Evolutionary conservation across 2,888 invertebrate species (phyloP).

Genomic region (Sylvicola cinctus): DNA sequence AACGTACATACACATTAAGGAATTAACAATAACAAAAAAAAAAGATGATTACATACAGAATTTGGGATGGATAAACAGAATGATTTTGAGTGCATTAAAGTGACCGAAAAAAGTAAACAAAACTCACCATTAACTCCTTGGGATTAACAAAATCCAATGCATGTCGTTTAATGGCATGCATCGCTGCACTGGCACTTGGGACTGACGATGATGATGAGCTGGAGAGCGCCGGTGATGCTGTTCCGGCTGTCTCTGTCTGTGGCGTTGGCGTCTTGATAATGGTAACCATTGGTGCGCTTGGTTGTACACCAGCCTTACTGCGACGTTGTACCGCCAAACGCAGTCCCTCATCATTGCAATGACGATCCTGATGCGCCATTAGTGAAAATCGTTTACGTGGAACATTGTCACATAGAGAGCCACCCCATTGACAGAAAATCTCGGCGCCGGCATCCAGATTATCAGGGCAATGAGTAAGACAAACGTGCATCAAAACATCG

Average conservation of each 20-base stretch:
- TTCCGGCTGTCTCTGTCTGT: conserved; percentile 13
- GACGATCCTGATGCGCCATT: conserved; percentile 93
- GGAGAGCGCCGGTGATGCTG: conserved; percentile 14
- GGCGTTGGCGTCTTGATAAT: conserved; percentile 17
- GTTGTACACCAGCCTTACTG: conserved; percentile 15
- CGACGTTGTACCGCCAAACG: conserved; percentile 19
- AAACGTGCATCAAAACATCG: conserved; percentile 75
- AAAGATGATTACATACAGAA: too few relatives aligned
- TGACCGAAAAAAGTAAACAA: too few relatives aligned
- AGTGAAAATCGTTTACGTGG: conserved; percentile 81
- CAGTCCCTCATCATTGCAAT: conserved; percentile 57
- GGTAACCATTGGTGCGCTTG: conserved; percentile 17
- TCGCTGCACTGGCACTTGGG: conserved; percentile 65
- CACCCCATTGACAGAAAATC: conserved; percentile 73
- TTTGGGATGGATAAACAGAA: too few relatives aligned
- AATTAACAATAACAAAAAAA: too few relatives aligned
- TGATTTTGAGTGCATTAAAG: too few relatives aligned
- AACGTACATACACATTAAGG: too few relatives aligned
- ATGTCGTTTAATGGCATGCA: conserved; percentile 91
- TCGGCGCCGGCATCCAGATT: conserved; percentile 39
- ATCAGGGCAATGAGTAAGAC: conserved; percentile 62
- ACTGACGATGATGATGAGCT: conserved; percentile 14
- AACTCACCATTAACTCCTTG: conserved; percentile 63
- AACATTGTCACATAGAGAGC: conserved; percentile 62
- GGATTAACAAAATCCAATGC: conserved; percentile 78